These are phyloP conservation scores for Champsocephalus esox DNA, from an alignment of 2,797 vertebrate genomes.

Conservation along the genomic window DNA sequence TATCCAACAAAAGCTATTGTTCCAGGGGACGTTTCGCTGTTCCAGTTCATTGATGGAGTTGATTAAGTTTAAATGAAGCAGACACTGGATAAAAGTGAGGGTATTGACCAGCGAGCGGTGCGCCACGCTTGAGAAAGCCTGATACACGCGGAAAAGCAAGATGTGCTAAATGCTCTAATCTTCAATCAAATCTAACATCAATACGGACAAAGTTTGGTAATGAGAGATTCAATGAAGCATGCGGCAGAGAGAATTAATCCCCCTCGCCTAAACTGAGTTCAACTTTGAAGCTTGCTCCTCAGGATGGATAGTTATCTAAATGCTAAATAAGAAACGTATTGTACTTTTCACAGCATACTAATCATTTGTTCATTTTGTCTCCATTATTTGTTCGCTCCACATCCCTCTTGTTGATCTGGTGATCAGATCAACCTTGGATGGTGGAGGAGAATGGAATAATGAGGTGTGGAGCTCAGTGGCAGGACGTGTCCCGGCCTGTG, in stretches of 20 bases:
- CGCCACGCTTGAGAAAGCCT: slow-evolving; percentile 92
- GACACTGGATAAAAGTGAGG: slow-evolving; percentile 99
- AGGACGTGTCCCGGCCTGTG: slow-evolving; percentile 49
- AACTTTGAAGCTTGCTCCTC: slow-evolving; percentile 99
- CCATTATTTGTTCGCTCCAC: slow-evolving; percentile 95
- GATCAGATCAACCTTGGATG: slow-evolving; percentile 93
- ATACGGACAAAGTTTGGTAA: slow-evolving; percentile 99
- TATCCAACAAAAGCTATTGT: slow-evolving; percentile 98
- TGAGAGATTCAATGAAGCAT: slow-evolving; percentile 99
- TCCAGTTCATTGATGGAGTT: slow-evolving; percentile 99
- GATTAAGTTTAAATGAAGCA: slow-evolving; percentile 99
- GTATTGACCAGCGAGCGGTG: slow-evolving; percentile 96
- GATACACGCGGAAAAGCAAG: slow-evolving; percentile 98
- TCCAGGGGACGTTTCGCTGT: slow-evolving; percentile 94
- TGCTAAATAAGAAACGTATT: slow-evolving; percentile 99
- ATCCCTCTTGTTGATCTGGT: slow-evolving; percentile 92
- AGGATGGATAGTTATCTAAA: slow-evolving; percentile 99
- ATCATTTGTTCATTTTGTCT: slow-evolving; percentile 98
- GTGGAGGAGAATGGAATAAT: slow-evolving; percentile 82
- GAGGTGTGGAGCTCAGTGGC: slow-evolving; percentile 67
- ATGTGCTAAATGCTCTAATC: slow-evolving; percentile 99
- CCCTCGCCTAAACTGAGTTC: slow-evolving; percentile 99
- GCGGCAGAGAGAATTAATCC: slow-evolving; percentile 99
- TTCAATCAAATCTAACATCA: slow-evolving; percentile 99
- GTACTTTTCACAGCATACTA: slow-evolving; percentile 99